These are phyloP conservation scores for Volucella inflata DNA, from an alignment of 2,888 invertebrate species.

Conservation along the genomic window DNA sequence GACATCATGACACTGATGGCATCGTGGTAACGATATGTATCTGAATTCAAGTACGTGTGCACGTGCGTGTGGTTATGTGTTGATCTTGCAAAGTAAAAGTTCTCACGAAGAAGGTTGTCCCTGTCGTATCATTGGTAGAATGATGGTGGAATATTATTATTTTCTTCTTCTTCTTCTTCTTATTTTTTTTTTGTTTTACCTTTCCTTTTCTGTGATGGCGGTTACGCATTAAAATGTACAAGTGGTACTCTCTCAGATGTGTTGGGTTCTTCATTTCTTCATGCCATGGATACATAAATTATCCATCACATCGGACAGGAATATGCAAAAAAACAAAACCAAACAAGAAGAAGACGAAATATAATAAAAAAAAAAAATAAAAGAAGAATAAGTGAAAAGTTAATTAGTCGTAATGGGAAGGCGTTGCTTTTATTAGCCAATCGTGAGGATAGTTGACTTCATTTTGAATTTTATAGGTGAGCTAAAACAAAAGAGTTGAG, in stretches of 20 bases:
- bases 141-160: constrained; percentile 24
- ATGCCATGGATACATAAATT: constrained; percentile 45
- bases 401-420: constrained; percentile 66
- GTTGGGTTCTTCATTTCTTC: constrained; percentile 19
- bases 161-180: too few relatives aligned
- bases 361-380: not conserved
- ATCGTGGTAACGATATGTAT: constrained; percentile 60
- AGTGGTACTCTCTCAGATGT: constrained; percentile 10
- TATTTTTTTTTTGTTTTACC: constrained; percentile 24
- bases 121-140: constrained; percentile 56
- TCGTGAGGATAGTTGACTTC: constrained; percentile 50
- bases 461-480: constrained; percentile 51
- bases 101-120: constrained; percentile 61
- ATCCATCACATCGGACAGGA: constrained; percentile 55
- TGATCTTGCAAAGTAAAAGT: constrained; percentile 15
- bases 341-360: not conserved
- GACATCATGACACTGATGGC: constrained; percentile 58
- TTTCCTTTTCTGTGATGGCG: constrained; percentile 48
- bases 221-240: constrained; percentile 31
- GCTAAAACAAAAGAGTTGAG: constrained; percentile 53
- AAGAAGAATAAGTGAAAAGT: constrained; percentile 46
- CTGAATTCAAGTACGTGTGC: constrained; percentile 25
- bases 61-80: constrained; percentile 11
- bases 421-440: constrained; percentile 59
- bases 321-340: constrained; percentile 37